Base-by-base conservation (phyloP, 2,888 invertebrate genomes). In the Masnerella sp. region DNA sequence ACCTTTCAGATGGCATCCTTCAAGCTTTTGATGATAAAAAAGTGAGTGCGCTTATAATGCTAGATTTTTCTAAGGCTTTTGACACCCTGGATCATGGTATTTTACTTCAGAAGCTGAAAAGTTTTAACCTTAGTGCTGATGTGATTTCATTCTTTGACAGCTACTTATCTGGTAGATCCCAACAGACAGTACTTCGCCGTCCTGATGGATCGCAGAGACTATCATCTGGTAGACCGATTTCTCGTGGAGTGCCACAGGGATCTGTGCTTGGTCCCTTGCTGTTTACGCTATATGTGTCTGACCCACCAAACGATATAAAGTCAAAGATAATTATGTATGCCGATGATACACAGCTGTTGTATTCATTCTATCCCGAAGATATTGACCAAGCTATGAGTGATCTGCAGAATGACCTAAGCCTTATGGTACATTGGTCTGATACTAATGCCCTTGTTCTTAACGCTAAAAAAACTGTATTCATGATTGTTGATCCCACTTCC, bases 61-160 rank as follows among this genome's bases (percentile, higher is more conserved):
- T 38, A 15, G 38, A 38, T 5, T 38, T 38, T 15, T 38, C 38
- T 7, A 38, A 38, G 5, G 38, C 15, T 7, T 38, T 38, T 15
- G 38, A 38, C 15, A 38, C 38, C 1, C 1, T 38, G 9, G 15
- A 38, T 11, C 15, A 11, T 11, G 9, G 5, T 5, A 7, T 34
- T n/a, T 34, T 34, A 11, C 5, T 11, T 5, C 9, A 34, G 11
- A 34, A 34, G 11, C 11, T 34, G n/a, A 11, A 34, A n/a, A 7
- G 34, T 22, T 22, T 22, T 22, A 3, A 22, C 7, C 22, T 3
- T n/a, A n/a, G n/a, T n/a, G n/a, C n/a, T n/a, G 22, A 22, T 22
- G 22, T 7, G 5, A 34, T n/a, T 5, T 34, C 34, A 9, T 34
- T 22, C 7, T 22, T 22, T 5, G 3, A 7, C 22, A 22, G 7